Evolutionary conservation across 1,140 invertebrate genomes (phyloP), one percentile per base, ranked within the genome.

Genomic region (Vanessa tameamea): DNA sequence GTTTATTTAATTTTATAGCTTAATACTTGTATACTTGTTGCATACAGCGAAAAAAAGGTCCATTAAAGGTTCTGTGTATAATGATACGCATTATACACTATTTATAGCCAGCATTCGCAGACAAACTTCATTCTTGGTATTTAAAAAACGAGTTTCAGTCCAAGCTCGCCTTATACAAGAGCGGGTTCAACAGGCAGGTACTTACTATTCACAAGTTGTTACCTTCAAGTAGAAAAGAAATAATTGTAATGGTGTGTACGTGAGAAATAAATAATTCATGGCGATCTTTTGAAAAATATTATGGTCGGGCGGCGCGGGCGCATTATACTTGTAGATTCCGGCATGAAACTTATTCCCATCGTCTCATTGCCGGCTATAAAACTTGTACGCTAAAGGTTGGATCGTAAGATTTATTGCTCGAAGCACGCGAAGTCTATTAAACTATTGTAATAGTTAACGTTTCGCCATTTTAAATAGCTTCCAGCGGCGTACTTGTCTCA

Each of bases 241-340:
- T 90, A 89, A 90, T 91, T 89, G 86, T 90, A 90, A 91, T 89
- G 87, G 85, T 87, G 89, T 87, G 87, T 88, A 88, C 83, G 83
- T 82, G 82, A 83, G 85, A 72, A 83, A 89, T 92, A 90, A 88
- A 92, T 92, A 90, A 92, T 92, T 90, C 87, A 92, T 90, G 79
- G 84, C 82, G 79, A 89, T 90, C 84, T 90, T 89, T 90, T 90
- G 82, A 89, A 90, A 89, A 92, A 89, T 90, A 91, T 85, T 83
- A 88, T 86, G 86, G 85, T 81, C 81, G 83, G 75, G 69, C 86
- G 82, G 82, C 87, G 87, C 83, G 79, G 82, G 82, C 83, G 82
- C 84, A 92, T 92, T 92, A 92, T 90, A 92, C 85, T 92, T 92
- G 82, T 88, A 90, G 82, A 91, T 92, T 74, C 75, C 75, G 75